Base-by-base conservation (phyloP, 2,797 vertebrate genomes). In the Gambelia wislizenii region DNA sequence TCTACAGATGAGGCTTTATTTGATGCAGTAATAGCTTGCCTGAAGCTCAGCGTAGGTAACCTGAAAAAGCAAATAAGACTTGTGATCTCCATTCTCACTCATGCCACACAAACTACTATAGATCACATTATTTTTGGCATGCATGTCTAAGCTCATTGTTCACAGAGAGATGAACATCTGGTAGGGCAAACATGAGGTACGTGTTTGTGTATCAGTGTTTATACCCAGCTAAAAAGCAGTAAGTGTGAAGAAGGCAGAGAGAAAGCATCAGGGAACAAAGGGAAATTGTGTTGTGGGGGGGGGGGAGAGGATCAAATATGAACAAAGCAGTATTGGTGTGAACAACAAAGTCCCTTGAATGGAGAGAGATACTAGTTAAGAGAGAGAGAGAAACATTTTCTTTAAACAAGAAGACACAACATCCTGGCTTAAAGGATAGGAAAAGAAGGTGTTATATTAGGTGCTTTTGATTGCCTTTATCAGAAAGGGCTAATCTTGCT, bases 51-150 rank as follows among this genome's bases (percentile, higher is more conserved):
- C 72, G 61, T 9, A 84, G 83, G 79, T 83, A 89, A 91, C 39
- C 95, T 96, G 95, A 87, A 95, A 96, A 89, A 95, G 1, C 93
- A 54, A 91, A 92, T 89, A 61, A 64, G 49, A 89, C 56, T 83
- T 87, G 67, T 94, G 92, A 94, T 85, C 91, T 94, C 27, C 47
- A 54, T 16, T 86, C 67, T 81, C 42, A 82, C 85, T 84, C 91
- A 70, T 67, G 90, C 20, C 89, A 3, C n/a, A n/a, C 33, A 84
- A 70, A 67, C 47, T n/a, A 54, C 44, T 78, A 18, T 14, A 69
- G 30, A 70, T 56, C 4, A 70, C 47, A 59, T 72, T 88, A 69
- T n/a, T n/a, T 88, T 89, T 79, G 36, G 49, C 13, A 76, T 72
- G 39, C 42, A 44, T 79, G 83, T 44, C 83, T 89, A 84, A 61